phyloP scores from a whole-genome alignment of 1,140 invertebrate species.

The Papilio polytes region DNA sequence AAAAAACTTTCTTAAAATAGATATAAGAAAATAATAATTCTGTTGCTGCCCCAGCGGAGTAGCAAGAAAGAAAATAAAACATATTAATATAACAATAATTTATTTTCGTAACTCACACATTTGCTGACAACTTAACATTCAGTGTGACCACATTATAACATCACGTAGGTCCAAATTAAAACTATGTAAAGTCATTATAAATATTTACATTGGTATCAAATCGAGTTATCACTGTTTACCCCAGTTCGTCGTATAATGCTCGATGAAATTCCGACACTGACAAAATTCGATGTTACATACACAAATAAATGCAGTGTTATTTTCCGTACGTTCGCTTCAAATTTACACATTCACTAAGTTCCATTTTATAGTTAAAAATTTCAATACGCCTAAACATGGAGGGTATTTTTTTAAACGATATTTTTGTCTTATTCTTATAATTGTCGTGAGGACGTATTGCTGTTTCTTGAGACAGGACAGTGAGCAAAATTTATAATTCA shows the following conservation, averaged over 20 bases:
- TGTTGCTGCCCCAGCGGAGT: no score
- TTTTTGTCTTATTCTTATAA: slow-evolving; percentile 47
- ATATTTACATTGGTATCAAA: slow-evolving; percentile 70
- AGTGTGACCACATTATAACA: slow-evolving; percentile 60
- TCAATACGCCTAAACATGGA: slow-evolving; percentile 50
- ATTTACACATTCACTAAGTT: slow-evolving; percentile 18
- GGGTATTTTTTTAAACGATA: slow-evolving; percentile 60
- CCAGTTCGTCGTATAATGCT: slow-evolving; percentile 40
- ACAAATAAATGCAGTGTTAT: slow-evolving; percentile 16
- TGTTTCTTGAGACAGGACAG: slow-evolving; percentile 59
- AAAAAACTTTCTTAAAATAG: no score
- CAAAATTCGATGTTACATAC: slow-evolving; percentile 5
- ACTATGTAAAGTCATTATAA: slow-evolving; percentile 53
- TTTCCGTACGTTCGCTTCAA: not conserved
- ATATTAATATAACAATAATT: slow-evolving; percentile 77
- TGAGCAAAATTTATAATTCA: slow-evolving; percentile 62
- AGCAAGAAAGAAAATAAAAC: slow-evolving; percentile 55
- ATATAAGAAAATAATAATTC: no score
- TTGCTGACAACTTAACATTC: slow-evolving; percentile 68
- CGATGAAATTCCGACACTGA: slow-evolving; percentile 6
- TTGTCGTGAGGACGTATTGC: slow-evolving; percentile 69
- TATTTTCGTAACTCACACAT: slow-evolving; percentile 77
- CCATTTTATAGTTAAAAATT: slow-evolving; percentile 15
- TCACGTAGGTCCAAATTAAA: slow-evolving; percentile 57
- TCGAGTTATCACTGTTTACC: slow-evolving; percentile 50